A percentile compares a stretch with the other conserved stretches of the same genome.
These are phyloP conservation scores for Paralvinella palmiformis DNA, from an alignment of 1,140 invertebrate genomes.

Conservation along the genomic window DNA sequence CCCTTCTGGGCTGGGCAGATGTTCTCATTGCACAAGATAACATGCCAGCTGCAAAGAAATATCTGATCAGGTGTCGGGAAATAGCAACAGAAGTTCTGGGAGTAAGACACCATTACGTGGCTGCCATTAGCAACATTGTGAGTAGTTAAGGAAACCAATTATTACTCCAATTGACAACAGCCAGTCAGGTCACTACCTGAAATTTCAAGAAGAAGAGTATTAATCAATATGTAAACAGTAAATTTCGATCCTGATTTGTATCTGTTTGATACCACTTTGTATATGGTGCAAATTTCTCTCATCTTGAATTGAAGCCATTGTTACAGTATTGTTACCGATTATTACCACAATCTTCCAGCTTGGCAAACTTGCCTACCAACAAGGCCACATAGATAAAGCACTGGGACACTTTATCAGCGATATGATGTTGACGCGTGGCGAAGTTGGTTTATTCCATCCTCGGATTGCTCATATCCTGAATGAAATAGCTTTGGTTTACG, in stretches of 20 bases:
- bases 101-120: conserved; percentile 28
- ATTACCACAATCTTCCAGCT: conserved; percentile 22
- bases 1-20: conserved; percentile 27
- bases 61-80: conserved; percentile 27
- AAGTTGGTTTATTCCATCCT: conserved; percentile 29
- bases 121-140: conserved; percentile 32
- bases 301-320: too few species aligned
- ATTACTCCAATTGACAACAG: too few species aligned
- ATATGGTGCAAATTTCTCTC: too few species aligned
- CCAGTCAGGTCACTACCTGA: too few species aligned
- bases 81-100: conserved; percentile 29
- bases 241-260: too few species aligned
- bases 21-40: conserved; percentile 25
- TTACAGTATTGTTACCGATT: background rate
- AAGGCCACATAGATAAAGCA: conserved; percentile 29
- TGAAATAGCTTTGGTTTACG: conserved; percentile 31
- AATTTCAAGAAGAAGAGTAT: too few species aligned
- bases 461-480: conserved; percentile 26
- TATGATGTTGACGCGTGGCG: conserved; percentile 29
- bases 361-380: conserved; percentile 30
- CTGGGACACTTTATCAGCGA: conserved; percentile 30
- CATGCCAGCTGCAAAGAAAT: conserved; percentile 24
- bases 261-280: too few species aligned
- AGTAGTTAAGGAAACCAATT: too few species aligned
- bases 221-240: too few species aligned